phyloP scores from a whole-genome alignment of 1,140 invertebrate genomes.

The Bemisia tabaci region DNA sequence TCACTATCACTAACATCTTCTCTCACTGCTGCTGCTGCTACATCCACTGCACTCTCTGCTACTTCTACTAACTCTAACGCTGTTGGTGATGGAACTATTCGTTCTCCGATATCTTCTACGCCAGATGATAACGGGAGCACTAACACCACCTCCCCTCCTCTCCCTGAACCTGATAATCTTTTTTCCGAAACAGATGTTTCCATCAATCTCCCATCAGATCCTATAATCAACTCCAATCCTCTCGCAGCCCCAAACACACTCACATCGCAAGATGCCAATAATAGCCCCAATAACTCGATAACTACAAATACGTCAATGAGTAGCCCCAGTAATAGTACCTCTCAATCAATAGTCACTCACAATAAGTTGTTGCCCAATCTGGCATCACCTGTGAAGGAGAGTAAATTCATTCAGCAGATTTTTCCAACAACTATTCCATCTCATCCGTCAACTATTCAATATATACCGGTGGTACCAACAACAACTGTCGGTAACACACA shows the following conservation, averaged over 20 bases:
- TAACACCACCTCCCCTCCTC: background rate
- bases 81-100: background rate
- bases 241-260: background rate
- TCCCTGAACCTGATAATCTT: background rate
- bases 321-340: background rate
- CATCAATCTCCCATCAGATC: background rate
- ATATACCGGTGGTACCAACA: conserved; percentile 17
- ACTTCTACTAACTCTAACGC: background rate
- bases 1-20: background rate
- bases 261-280: background rate
- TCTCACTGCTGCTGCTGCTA: background rate
- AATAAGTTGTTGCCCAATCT: background rate
- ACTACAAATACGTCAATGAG: background rate
- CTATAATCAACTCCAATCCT: background rate
- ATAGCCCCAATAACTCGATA: background rate
- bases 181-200: background rate
- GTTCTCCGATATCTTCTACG: background rate
- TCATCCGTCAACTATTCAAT: conserved; percentile 25
- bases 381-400: background rate
- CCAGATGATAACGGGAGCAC: background rate
- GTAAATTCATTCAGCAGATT: conserved; percentile 16
- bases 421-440: conserved; percentile 24
- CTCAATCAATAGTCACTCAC: background rate
- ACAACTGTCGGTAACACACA: background rate
- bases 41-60: background rate